These are phyloP conservation scores for Drosophila stalkeri DNA, from an alignment of 2,888 invertebrate species.

Conservation along the genomic window DNA sequence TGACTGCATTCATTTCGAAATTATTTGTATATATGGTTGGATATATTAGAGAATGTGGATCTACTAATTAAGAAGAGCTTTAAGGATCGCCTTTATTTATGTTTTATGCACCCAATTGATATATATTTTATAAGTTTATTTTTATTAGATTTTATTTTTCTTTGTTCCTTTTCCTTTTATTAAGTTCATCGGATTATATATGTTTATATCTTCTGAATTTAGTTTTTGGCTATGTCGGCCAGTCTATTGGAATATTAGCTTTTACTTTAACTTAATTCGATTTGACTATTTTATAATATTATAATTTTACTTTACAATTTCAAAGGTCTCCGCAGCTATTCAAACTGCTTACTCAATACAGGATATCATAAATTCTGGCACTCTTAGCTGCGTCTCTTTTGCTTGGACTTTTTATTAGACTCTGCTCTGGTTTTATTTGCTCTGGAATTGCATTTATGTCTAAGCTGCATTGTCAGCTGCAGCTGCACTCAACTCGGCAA, in stretches of 20 bases:
- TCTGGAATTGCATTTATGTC: constrained; percentile 15
- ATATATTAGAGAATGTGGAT: too few relatives aligned
- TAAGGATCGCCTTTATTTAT: neutral
- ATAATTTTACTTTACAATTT: too few relatives aligned
- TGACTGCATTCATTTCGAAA: constrained; percentile 4
- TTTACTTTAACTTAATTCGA: too few relatives aligned
- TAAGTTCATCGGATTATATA: too few relatives aligned
- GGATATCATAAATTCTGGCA: neutral
- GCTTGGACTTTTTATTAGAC: neutral
- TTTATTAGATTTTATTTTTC: too few relatives aligned
- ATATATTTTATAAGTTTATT: too few relatives aligned
- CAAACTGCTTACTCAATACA: too few relatives aligned
- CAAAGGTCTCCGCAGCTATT: too few relatives aligned
- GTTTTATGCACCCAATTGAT: neutral
- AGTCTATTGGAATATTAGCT: too few relatives aligned
- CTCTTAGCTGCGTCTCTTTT: fast-evolving
- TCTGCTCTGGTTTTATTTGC: constrained; percentile 13
- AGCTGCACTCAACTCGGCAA: constrained; percentile 1
- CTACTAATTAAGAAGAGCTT: neutral
- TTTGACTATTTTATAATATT: too few relatives aligned
- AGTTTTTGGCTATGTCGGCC: neutral
- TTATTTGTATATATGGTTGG: neutral
- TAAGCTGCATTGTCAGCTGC: constrained; percentile 34
- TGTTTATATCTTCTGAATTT: too few relatives aligned
- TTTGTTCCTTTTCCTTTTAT: too few relatives aligned